Conservation (phyloP, 2,797 vertebrate genomes). For the Acanthopagrus latus region DNA sequence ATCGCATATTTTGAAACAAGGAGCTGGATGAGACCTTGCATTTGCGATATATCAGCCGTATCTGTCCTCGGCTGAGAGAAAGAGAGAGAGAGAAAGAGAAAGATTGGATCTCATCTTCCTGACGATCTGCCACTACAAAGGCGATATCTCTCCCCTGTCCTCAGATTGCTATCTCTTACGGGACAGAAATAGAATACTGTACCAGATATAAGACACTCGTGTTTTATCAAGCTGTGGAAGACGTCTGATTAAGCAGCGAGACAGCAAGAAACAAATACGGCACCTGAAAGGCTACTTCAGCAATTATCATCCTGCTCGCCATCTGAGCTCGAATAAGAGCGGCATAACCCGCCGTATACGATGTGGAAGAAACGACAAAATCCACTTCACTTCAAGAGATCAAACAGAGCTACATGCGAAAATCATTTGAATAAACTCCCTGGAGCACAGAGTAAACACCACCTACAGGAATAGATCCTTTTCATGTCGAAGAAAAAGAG, state of each 20-base stretch:
- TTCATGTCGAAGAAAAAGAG: constrained; percentile 39
- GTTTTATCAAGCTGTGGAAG: constrained; percentile 49
- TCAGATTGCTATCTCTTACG: constrained; percentile 70
- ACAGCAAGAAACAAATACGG: constrained; percentile 31
- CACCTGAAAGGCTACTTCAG: constrained; percentile 6
- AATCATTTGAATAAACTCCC: constrained; percentile 49
- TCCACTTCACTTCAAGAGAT: constrained; percentile 44
- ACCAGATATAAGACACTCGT: constrained; percentile 52
- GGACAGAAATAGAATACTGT: constrained; percentile 70
- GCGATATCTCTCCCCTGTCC: constrained; percentile 70
- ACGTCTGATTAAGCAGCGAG: constrained; percentile 58
- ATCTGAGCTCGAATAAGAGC: neutral
- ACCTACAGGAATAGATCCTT: constrained; percentile 55
- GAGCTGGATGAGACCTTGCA: constrained; percentile 50
- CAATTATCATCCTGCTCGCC: constrained; percentile 33
- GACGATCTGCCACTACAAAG: constrained; percentile 77
- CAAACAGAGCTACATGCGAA: constrained; percentile 48
- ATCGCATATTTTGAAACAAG: constrained; percentile 57
- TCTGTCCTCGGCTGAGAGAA: constrained; percentile 56
- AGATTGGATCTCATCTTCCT: constrained; percentile 73
- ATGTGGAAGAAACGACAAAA: constrained; percentile 30
- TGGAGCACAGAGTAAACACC: constrained; percentile 19
- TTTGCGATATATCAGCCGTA: constrained; percentile 54
- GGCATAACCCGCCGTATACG: constrained; percentile 12
- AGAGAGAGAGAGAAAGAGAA: constrained; percentile 34